Evolutionary conservation across 2,888 invertebrate species (phyloP).

Genomic region (Oscheius sp.): DNA sequence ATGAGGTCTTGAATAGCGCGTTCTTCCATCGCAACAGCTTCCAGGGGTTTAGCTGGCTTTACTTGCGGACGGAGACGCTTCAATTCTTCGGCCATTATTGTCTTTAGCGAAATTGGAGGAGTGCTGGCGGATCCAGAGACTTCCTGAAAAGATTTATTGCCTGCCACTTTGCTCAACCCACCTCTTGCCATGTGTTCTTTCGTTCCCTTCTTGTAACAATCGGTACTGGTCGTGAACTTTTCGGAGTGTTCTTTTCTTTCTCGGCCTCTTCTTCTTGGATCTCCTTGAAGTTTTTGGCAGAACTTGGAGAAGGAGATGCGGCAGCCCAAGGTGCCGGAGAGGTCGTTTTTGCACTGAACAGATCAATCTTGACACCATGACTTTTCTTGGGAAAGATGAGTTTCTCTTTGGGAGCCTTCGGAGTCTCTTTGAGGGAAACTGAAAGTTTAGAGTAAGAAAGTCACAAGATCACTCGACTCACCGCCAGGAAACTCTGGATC

Average conservation of each 20-base stretch:
- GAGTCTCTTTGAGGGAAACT: background rate
- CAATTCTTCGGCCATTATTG: constrained; percentile 25
- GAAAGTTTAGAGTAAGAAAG: too few species aligned
- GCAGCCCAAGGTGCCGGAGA: constrained; percentile 17
- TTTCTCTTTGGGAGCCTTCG: constrained; percentile 1
- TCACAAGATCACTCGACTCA: background rate
- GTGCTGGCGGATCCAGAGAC: background rate
- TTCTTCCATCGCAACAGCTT: constrained; percentile 27
- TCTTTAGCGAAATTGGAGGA: constrained; percentile 7
- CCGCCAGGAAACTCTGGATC: constrained; percentile 21
- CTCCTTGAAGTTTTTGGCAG: background rate
- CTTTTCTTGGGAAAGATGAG: background rate
- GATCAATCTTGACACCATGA: constrained; percentile 11
- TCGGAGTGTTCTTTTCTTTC: background rate
- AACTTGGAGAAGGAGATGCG: background rate
- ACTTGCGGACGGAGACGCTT: background rate
- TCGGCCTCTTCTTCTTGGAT: constrained; percentile 25
- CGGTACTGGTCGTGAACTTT: background rate
- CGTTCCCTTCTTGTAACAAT: constrained; percentile 9
- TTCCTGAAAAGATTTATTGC: background rate
- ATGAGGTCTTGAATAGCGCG: constrained; percentile 18
- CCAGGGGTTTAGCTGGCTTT: constrained; percentile 17
- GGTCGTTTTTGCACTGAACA: background rate
- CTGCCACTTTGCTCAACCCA: background rate
- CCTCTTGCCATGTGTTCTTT: constrained; percentile 28